These are phyloP conservation scores for Hirudinaria manillensis DNA, from an alignment of 2,888 invertebrate genomes.

Conservation along the genomic window DNA sequence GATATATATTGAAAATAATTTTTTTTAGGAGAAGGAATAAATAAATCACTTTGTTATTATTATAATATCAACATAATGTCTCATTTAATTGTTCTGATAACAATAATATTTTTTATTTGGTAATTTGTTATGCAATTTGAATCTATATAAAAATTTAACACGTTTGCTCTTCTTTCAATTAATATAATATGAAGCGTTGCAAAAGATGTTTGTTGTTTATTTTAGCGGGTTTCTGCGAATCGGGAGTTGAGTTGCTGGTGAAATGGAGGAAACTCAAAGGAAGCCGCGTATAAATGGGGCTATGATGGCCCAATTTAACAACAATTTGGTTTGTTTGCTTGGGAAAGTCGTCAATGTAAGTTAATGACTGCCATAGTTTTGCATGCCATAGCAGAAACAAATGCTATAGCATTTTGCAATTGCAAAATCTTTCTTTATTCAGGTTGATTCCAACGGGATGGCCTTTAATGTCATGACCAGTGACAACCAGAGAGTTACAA, in stretches of 20 bases:
- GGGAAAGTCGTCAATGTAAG: conserved; percentile 27
- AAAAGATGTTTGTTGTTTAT: no score
- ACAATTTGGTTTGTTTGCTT: conserved; percentile 27
- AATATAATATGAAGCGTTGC: no score
- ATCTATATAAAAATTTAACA: no score
- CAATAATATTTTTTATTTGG: no score
- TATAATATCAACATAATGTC: no score
- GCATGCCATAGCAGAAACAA: not conserved
- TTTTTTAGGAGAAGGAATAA: no score
- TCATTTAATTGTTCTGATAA: no score
- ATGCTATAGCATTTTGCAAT: not conserved
- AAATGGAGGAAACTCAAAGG: conserved; percentile 17
- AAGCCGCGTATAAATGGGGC: conserved; percentile 29
- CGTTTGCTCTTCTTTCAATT: no score
- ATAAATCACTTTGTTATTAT: no score
- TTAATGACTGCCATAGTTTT: not conserved
- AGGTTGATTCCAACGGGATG: conserved; percentile 28
- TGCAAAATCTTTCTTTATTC: not conserved
- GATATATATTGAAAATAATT: no score
- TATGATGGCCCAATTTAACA: conserved; percentile 23
- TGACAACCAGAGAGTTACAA: conserved; percentile 24
- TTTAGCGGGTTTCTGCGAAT: no score
- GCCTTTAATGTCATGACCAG: conserved; percentile 27
- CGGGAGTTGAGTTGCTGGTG: not conserved
- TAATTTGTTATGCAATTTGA: no score